These are phyloP conservation scores for Coregonus ussuriensis DNA, from an alignment of 2,797 vertebrate genomes.

Conservation along the genomic window DNA sequence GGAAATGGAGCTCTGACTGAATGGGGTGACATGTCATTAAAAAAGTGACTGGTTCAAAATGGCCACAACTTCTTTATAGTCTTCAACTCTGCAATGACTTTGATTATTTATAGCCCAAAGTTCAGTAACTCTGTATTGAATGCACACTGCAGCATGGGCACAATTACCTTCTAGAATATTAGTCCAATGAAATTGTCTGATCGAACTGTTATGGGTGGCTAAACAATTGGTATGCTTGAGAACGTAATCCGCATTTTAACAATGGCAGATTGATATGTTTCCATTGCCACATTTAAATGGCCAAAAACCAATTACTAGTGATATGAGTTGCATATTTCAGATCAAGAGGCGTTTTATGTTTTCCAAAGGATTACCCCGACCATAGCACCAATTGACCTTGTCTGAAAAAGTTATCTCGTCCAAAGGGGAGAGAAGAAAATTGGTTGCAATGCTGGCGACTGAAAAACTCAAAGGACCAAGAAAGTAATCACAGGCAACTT, in stretches of 20 bases:
- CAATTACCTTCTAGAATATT: background rate
- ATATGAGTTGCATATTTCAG: conserved; percentile 10
- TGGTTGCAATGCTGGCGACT: background rate
- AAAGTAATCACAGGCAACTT: background rate
- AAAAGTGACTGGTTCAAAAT: conserved; percentile 10
- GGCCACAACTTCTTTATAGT: conserved; percentile 6
- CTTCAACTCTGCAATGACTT: background rate
- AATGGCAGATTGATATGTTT: conserved; percentile 22
- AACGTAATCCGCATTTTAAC: conserved; percentile 19
- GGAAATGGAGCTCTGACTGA: background rate
- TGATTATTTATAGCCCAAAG: background rate
- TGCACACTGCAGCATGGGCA: background rate
- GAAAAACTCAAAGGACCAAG: background rate
- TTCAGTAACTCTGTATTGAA: background rate
- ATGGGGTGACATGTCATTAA: background rate
- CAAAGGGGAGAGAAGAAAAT: background rate
- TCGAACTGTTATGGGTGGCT: conserved; percentile 15
- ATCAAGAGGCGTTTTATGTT: conserved; percentile 15
- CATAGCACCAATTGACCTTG: conserved; percentile 13
- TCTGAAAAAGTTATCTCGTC: conserved; percentile 7
- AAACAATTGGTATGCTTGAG: conserved; percentile 13
- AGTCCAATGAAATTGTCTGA: conserved; percentile 8
- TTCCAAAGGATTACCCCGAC: conserved; percentile 16
- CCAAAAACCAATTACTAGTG: conserved; percentile 22
- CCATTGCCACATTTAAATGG: conserved; percentile 17